Base-by-base conservation (phyloP, 1,140 invertebrate species). In the Steinernema feltiae region DNA sequence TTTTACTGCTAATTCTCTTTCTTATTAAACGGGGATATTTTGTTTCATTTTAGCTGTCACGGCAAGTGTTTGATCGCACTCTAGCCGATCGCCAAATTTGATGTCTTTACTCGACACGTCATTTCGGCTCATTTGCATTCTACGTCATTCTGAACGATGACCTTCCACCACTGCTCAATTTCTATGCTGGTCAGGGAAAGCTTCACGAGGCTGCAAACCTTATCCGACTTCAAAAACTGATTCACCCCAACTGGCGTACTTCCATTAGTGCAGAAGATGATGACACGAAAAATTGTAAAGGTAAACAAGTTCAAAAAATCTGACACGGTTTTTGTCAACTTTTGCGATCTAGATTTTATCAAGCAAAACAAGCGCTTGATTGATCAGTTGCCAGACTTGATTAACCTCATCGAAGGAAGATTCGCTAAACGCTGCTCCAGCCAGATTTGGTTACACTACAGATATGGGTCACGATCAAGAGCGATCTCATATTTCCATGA, bases 31-130 rank as follows among this genome's bases (percentile, higher is more conserved):
- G 18, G 18, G 15, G 79, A 30, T 29, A 12, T 75, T 48, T 24
- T 73, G 71, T 71, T n/a, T 30, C 46, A 63, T 81, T 84, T 71
- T 79, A 89, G 87, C 85, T 95, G 7, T 90, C 90, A 0, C 90
- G 91, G 53, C 87, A 88, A 71, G 91, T 92, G 1, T 77, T 82
- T 75, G 69, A 79, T 30, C 29, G 46, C 12, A 72, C 70, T 32
- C 63, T 77, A 17, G 48, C 48, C 21, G 17, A 69, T 24, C 35
- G 30, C 3, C 69, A 77, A 32, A 73, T 74, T 27, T 24, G 71
- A 12, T 72, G 29, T 18, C 24, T 82, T 32, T 46, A 74, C 30
- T 75, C 70, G 24, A 80, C 78, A 12, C 71, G 78, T 21, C 78
- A 79, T 41, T 79, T 79, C 32, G 78, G 78, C 12, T 70, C 76